phyloP scores from a whole-genome alignment of 2,888 invertebrate species.

The Spisula subtruncata region DNA sequence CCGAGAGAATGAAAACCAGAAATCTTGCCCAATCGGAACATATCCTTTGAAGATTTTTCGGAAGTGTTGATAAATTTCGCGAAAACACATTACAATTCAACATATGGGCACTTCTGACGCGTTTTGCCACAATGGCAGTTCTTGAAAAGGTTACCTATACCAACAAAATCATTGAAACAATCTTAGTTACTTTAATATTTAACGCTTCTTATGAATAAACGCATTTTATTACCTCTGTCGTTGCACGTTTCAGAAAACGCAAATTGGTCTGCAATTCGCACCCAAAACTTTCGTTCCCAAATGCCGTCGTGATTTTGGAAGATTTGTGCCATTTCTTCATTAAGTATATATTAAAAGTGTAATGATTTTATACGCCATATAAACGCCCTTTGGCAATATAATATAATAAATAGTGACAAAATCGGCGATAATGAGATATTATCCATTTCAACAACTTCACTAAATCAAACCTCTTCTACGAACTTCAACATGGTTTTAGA shows the following conservation, averaged over 20 bases:
- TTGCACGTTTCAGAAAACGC: background rate
- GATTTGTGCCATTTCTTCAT: background rate
- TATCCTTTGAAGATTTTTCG: too few species aligned
- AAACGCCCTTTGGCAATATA: too few species aligned
- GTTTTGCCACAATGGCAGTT: background rate
- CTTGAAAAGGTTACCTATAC: background rate
- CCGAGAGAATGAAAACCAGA: too few species aligned
- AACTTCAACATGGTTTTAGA: too few species aligned
- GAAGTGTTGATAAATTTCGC: background rate
- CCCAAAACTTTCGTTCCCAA: background rate
- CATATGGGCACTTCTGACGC: background rate
- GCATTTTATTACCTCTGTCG: background rate
- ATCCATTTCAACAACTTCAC: too few species aligned
- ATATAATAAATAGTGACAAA: too few species aligned
- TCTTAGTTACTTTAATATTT: background rate
- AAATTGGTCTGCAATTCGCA: background rate
- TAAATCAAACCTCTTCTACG: too few species aligned
- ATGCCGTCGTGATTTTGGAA: background rate
- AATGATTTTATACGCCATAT: background rate
- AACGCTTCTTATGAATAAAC: background rate
- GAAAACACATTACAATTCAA: slow-evolving; percentile 5
- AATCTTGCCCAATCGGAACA: too few species aligned
- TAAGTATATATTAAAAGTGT: background rate
- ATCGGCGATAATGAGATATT: too few species aligned
- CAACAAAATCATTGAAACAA: too few species aligned